Base-by-base conservation (phyloP, 2,888 invertebrate genomes). In the Agriopis aurantiaria region DNA sequence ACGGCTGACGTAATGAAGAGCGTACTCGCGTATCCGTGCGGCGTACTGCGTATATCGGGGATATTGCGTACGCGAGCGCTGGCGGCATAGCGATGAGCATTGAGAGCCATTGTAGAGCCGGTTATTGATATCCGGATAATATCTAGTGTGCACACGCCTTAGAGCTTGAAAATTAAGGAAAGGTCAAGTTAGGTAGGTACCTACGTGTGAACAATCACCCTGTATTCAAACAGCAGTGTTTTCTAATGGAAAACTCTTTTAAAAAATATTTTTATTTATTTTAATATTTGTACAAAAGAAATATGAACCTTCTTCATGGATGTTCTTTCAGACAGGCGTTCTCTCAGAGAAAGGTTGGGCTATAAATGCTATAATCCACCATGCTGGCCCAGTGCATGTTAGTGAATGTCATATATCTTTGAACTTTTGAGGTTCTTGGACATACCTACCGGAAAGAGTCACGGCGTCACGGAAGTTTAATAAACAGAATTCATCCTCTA, bases 1-100 rank as follows among this genome's bases (percentile, higher is more conserved):
- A 64, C n/a, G 41, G 17, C n/a, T 49, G 33, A 41, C 43, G 57
- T 68, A 59, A 68, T 63, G 63, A 68, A 64, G 48, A 62, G 52
- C 51, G 46, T 53, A 68, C 62, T 51, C 0, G 3, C 23, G 58
- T 56, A 58, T 12, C 12, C 8, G 12, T 8, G 12, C 10, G 23
- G 12, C 23, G 23, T 58, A 41, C 57, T 10, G 43, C 65, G 64
- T 53, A 52, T 55, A 41, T 14, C 52, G 51, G 23, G 51, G 45
- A 63, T 63, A 68, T 49, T 56, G 45, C 51, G 33, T 56, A 55
- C 55, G 8, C n/a, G 53, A 11, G 17, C 60, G 55, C 33, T 17
- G n/a, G 43, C 43, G 40, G 62, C 51, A 67, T 67, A 61, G 23
- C 46, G 43, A 67, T 57, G 62, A 61, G 23, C 46, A 43, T 61